These are phyloP conservation scores for Bostrychus sinensis DNA, from an alignment of 2,113 vertebrate species.

Conservation along the genomic window DNA sequence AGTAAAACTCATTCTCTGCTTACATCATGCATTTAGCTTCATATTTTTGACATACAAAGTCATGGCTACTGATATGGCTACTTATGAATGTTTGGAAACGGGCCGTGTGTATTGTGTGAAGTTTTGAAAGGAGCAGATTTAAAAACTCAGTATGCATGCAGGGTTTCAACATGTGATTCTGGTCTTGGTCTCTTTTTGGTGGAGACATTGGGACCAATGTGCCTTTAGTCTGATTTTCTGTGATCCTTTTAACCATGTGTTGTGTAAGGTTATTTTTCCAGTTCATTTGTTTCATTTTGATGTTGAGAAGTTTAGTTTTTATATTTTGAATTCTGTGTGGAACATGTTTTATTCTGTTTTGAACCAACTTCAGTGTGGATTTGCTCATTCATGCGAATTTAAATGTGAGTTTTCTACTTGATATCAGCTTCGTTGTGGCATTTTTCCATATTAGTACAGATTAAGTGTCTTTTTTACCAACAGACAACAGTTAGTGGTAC, in stretches of 20 bases:
- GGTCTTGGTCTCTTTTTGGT: constrained; percentile 50
- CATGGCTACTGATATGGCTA: not conserved
- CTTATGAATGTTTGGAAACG: not conserved
- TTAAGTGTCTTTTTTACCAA: constrained; percentile 67
- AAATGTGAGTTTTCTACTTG: constrained; percentile 47
- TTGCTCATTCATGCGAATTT: constrained; percentile 15
- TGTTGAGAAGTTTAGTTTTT: constrained; percentile 24
- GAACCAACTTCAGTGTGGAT: not conserved
- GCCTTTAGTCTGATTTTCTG: constrained; percentile 86
- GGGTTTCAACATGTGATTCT: constrained; percentile 73
- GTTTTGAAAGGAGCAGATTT: not conserved
- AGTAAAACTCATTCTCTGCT: not conserved
- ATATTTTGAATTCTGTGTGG: constrained; percentile 12
- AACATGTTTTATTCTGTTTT: not conserved
- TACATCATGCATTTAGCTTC: not conserved
- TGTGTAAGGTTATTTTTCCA: constrained; percentile 18
- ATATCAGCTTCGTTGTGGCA: constrained; percentile 47
- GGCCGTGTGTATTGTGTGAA: constrained; percentile 14
- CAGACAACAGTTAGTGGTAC: constrained; percentile 16
- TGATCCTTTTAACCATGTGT: constrained; percentile 26
- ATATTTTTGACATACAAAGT: not conserved
- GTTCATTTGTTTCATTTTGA: constrained; percentile 26
- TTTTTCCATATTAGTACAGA: constrained; percentile 48
- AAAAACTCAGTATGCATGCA: constrained; percentile 65
- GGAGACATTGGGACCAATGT: constrained; percentile 90